Conservation (phyloP, 2,113 vertebrate genomes). For the Cyrtonyx montezumae region DNA sequence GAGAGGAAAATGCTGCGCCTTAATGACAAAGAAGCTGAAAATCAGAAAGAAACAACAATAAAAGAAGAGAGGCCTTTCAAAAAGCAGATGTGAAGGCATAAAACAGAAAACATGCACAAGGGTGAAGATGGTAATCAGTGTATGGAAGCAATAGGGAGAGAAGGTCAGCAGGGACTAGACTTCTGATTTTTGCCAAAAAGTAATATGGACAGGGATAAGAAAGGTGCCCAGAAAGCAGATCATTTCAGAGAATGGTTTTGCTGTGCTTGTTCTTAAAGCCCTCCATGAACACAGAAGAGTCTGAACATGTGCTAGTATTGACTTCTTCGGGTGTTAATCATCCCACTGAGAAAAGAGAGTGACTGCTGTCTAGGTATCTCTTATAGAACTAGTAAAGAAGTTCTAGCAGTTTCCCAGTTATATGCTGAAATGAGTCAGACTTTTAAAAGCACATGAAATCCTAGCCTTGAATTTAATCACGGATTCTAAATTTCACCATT, state of each 20-base stretch:
- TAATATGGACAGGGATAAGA: neutral
- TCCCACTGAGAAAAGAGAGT: neutral
- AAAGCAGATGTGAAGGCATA: neutral
- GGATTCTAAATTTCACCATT: neutral
- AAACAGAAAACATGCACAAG: neutral
- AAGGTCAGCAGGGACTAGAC: neutral
- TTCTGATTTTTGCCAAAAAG: neutral
- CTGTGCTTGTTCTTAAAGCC: neutral
- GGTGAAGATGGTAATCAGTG: neutral
- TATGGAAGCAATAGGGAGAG: neutral
- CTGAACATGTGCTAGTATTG: neutral
- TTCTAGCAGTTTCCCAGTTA: neutral
- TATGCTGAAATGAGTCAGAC: neutral
- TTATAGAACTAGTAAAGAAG: neutral
- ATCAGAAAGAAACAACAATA: neutral
- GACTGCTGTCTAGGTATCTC: neutral
- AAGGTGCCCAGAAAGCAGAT: neutral
- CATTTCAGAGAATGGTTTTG: neutral
- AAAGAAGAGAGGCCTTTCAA: neutral
- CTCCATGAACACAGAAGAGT: neutral
- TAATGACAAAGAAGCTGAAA: neutral
- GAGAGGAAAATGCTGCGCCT: conserved; percentile 1
- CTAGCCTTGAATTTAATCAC: neutral
- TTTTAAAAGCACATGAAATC: neutral
- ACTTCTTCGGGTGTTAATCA: neutral